Percentiles rank a stretch among this genome's conserved stretches.
Evolutionary conservation across 2,797 vertebrate genomes (phyloP).

Genomic region (Sebastes aleutianus): DNA sequence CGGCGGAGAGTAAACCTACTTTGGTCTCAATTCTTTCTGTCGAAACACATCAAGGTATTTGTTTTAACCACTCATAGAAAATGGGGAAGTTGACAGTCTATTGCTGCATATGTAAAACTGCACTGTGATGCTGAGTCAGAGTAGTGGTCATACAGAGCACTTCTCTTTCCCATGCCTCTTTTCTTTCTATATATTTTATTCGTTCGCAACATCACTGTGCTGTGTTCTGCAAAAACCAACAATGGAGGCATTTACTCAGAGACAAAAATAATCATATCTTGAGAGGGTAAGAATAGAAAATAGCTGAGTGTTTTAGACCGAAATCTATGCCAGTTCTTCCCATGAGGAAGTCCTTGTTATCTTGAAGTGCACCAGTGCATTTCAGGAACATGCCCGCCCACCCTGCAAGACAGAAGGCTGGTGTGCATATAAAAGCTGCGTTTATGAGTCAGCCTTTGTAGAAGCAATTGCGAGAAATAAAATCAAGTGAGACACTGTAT

Average conservation of each 20-base stretch:
- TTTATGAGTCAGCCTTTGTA: slow-evolving; percentile 46
- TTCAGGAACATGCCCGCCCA: slow-evolving; percentile 70
- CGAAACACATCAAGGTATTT: neutral
- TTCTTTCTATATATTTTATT: neutral
- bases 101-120: neutral
- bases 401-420: slow-evolving; percentile 45
- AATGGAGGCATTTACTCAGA: slow-evolving; percentile 1
- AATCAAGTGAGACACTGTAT: slow-evolving; percentile 35
- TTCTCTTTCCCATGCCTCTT: neutral
- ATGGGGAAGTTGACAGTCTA: slow-evolving; percentile 27
- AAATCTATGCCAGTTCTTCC: slow-evolving; percentile 44
- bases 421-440: slow-evolving; percentile 26
- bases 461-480: slow-evolving; percentile 10
- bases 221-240: neutral
- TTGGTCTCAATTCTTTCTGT: slow-evolving; percentile 29
- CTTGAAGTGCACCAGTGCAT: slow-evolving; percentile 63
- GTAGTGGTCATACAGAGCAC: neutral
- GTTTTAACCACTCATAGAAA: neutral
- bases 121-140: slow-evolving; percentile 33
- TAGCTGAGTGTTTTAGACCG: slow-evolving; percentile 25
- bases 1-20: neutral
- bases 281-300: slow-evolving; percentile 51
- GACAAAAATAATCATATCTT: slow-evolving; percentile 28
- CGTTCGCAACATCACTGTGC: neutral
- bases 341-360: slow-evolving; percentile 64